Evolutionary conservation across 2,113 vertebrate species (phyloP).

Genomic region (Chitala chitala): DNA sequence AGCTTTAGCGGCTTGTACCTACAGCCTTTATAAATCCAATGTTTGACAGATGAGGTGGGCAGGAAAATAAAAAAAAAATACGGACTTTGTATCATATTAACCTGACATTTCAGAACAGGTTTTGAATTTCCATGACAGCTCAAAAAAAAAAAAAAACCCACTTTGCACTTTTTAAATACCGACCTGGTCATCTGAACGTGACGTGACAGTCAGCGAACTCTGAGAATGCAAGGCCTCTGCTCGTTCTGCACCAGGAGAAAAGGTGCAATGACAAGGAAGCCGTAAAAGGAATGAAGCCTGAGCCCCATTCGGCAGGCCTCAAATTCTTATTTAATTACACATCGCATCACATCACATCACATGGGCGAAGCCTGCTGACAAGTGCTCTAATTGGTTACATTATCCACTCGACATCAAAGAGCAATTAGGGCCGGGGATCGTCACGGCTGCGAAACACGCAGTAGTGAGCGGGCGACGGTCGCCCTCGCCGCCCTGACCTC

Average conservation of each 20-base stretch:
- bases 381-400: slow-evolving; percentile 59
- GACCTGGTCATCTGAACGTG: neutral
- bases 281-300: slow-evolving; percentile 48
- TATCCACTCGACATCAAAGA: slow-evolving; percentile 52
- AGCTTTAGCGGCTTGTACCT: slow-evolving; percentile 39
- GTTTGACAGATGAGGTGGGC: neutral
- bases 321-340: slow-evolving; percentile 63
- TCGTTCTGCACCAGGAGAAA: too few species aligned
- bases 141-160: too few species aligned
- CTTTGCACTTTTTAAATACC: too few species aligned
- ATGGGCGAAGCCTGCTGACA: slow-evolving; percentile 43
- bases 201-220: neutral
- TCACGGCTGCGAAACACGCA: slow-evolving; percentile 61
- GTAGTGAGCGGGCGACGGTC: slow-evolving; percentile 38
- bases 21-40: neutral
- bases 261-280: slow-evolving; percentile 27
- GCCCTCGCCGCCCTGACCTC: slow-evolving; percentile 35
- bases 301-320: slow-evolving; percentile 55
- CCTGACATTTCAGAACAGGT: too few species aligned
- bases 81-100: too few species aligned
- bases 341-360: slow-evolving; percentile 52
- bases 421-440: slow-evolving; percentile 62
- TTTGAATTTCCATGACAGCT: too few species aligned
- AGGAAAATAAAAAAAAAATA: too few species aligned
- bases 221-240: too few species aligned